Conservation (phyloP, 2,888 invertebrate genomes). For the Rhagophthalmus giganteus region DNA sequence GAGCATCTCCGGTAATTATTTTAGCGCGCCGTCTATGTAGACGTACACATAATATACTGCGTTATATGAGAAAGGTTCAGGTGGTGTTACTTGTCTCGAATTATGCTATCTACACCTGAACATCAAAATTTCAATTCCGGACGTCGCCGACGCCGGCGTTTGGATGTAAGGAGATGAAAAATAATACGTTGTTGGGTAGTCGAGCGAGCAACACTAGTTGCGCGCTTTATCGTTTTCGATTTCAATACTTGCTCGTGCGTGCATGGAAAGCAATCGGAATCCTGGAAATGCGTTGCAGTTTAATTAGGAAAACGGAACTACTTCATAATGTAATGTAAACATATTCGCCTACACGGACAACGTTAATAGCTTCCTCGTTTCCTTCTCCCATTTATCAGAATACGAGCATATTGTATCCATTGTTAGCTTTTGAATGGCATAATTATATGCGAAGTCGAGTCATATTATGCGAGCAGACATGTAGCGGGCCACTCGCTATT, state of each 20-base stretch:
- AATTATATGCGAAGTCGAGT: slow-evolving; percentile 32
- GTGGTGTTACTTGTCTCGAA: not conserved
- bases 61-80: not conserved
- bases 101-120: not conserved
- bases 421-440: slow-evolving; percentile 30
- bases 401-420: slow-evolving; percentile 30
- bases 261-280: slow-evolving; percentile 5
- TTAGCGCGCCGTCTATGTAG: not conserved
- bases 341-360: slow-evolving; percentile 28
- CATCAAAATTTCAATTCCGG: not conserved
- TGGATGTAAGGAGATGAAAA: no score
- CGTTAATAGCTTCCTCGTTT: slow-evolving; percentile 27
- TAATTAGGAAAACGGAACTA: slow-evolving; percentile 28
- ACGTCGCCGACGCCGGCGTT: no score
- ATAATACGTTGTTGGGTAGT: no score
- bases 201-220: not conserved
- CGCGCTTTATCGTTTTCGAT: slow-evolving; percentile 2
- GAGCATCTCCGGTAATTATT: slow-evolving; percentile 10
- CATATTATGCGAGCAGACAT: no score
- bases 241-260: slow-evolving; percentile 8
- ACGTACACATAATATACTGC: no score
- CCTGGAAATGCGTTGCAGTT: slow-evolving; percentile 9
- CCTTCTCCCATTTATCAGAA: slow-evolving; percentile 29
- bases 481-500: no score
- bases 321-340: slow-evolving; percentile 32